Conservation (phyloP, 2,888 invertebrate genomes). For the Harpagoxenus sublaevis region DNA sequence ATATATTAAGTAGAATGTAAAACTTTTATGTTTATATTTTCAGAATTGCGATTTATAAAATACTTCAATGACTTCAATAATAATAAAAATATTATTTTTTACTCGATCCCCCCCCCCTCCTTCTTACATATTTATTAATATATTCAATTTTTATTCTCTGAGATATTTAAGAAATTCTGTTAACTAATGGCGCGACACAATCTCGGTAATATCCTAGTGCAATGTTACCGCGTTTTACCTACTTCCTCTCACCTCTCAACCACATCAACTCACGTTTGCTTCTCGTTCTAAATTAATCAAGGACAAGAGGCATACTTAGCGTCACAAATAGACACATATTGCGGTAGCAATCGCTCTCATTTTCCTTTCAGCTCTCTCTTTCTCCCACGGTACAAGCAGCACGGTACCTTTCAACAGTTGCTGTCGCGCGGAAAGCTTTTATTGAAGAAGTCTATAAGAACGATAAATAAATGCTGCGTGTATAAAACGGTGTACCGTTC, state of each 20-base stretch:
- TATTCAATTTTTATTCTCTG: not conserved
- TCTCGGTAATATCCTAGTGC: not conserved
- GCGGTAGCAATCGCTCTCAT: slow-evolving; percentile 47
- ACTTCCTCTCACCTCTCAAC: slow-evolving; percentile 11
- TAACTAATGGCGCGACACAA: not conserved
- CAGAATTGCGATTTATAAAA: not conserved
- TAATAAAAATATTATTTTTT: not conserved
- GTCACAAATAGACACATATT: slow-evolving; percentile 36
- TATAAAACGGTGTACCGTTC: slow-evolving; percentile 12
- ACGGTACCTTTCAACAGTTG: slow-evolving; percentile 39
- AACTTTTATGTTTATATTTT: not conserved
- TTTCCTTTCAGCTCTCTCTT: slow-evolving; percentile 24
- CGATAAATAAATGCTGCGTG: slow-evolving; percentile 22
- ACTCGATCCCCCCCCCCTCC: not conserved
- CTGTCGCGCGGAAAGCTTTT: slow-evolving; percentile 46
- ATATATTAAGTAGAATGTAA: not conserved
- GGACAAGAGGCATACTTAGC: slow-evolving; percentile 40
- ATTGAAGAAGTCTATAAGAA: slow-evolving; percentile 44
- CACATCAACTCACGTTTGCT: not conserved
- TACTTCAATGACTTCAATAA: not conserved
- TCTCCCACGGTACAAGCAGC: not conserved
- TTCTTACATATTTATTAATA: not conserved
- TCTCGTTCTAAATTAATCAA: slow-evolving; percentile 47
- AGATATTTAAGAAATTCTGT: not conserved
- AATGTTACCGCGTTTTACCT: not conserved